Percentiles rank a stretch among this genome's conserved stretches.
These are phyloP conservation scores for Carcharodon carcharias DNA, from an alignment of 2,797 vertebrate species.

Conservation along the genomic window DNA sequence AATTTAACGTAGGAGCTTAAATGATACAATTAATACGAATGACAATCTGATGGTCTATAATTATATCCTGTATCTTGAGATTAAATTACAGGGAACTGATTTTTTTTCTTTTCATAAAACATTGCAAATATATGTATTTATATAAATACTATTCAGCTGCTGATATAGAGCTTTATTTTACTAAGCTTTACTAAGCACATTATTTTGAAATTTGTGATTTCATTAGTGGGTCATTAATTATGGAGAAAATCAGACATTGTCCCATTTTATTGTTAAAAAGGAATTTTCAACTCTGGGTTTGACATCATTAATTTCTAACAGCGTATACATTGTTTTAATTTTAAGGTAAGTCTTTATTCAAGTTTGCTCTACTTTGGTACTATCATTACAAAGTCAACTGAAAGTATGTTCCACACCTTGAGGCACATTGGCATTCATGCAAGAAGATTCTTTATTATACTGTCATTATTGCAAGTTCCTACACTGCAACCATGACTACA, in stretches of 20 bases:
- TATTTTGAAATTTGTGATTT: neutral
- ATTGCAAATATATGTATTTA: neutral
- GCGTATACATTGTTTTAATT: neutral
- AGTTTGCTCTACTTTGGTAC: neutral
- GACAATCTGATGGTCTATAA: neutral
- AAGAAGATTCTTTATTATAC: neutral
- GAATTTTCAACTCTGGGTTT: neutral
- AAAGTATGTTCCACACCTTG: constrained; percentile 1
- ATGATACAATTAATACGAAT: neutral
- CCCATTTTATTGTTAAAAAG: neutral
- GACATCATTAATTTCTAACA: constrained; percentile 2
- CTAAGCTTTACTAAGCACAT: neutral
- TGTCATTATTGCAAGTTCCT: neutral
- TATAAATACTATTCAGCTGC: neutral
- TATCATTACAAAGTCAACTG: constrained; percentile 4
- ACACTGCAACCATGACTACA: neutral
- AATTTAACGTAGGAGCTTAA: neutral
- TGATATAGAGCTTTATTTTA: neutral
- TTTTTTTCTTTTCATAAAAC: neutral
- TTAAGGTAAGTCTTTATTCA: neutral
- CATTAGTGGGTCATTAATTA: neutral
- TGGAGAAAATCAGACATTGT: neutral
- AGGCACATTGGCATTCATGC: neutral
- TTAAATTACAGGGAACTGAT: neutral
- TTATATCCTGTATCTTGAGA: neutral